A percentile compares a stretch with the other conserved stretches of the same genome.
phyloP scores from a whole-genome alignment of 2,888 invertebrate genomes.

The Ophion obscuratus region DNA sequence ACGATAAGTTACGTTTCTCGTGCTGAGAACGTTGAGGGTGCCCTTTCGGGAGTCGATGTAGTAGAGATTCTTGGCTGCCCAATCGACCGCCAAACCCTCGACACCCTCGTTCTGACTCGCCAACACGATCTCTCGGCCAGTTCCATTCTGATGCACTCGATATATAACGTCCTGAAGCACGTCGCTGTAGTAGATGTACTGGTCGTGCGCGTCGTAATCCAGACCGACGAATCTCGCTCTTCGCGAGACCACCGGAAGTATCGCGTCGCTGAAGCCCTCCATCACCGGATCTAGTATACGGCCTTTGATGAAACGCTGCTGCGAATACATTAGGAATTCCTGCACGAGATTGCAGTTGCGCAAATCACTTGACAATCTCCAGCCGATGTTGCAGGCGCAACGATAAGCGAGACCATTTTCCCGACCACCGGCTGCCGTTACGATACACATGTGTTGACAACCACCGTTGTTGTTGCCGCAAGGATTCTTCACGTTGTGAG shows the following conservation, averaged over 20 bases:
- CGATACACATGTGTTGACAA: slow-evolving; percentile 97
- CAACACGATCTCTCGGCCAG: slow-evolving; percentile 93
- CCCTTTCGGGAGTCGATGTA: slow-evolving; percentile 98
- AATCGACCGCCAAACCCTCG: slow-evolving; percentile 97
- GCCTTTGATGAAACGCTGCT: slow-evolving; percentile 97
- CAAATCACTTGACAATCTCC: slow-evolving; percentile 89
- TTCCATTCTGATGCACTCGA: slow-evolving; percentile 90
- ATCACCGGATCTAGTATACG: slow-evolving; percentile 94
- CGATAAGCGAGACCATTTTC: slow-evolving; percentile 91
- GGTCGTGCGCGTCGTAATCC: slow-evolving; percentile 95
- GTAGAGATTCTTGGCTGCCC: slow-evolving; percentile 97
- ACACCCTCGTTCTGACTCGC: slow-evolving; percentile 99
- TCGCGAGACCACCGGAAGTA: slow-evolving; percentile 95
- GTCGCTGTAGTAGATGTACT: slow-evolving; percentile 98
- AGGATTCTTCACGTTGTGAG: slow-evolving; percentile 89
- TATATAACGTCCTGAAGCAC: slow-evolving; percentile 98
- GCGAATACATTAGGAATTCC: slow-evolving; percentile 97
- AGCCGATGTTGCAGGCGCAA: slow-evolving; percentile 97
- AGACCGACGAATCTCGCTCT: slow-evolving; percentile 97
- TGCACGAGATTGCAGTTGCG: slow-evolving; percentile 92
- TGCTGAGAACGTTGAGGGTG: slow-evolving; percentile 96
- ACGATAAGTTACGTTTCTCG: slow-evolving; percentile 93
- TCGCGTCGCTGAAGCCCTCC: slow-evolving; percentile 97
- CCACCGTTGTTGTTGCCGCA: slow-evolving; percentile 95
- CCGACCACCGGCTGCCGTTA: slow-evolving; percentile 89